Percentiles rank a stretch among this genome's conserved stretches.
Conservation (phyloP, 2,113 vertebrate genomes). For the Urocolius indicus region DNA sequence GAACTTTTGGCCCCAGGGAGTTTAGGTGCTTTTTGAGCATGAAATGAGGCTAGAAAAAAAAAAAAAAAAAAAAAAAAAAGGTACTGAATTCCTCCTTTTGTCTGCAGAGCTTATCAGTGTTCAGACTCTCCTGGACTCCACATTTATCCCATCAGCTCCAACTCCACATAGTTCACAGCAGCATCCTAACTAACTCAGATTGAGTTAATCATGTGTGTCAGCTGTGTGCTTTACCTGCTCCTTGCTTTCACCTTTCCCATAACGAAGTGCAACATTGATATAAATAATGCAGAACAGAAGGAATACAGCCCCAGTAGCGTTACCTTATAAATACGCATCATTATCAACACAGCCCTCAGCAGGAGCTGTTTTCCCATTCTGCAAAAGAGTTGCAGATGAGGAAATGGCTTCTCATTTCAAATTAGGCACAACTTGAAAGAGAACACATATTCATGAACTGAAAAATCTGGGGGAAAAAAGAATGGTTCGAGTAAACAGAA, state of each 20-base stretch:
- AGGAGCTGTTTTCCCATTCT: constrained; percentile 26
- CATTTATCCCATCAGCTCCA: background rate
- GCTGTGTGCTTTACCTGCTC: background rate
- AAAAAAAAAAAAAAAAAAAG: background rate
- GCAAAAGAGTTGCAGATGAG: constrained; percentile 14
- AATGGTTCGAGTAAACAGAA: constrained; percentile 18
- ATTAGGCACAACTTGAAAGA: constrained; percentile 30
- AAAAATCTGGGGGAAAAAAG: background rate
- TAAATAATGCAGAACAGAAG: constrained; percentile 30
- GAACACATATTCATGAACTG: constrained; percentile 15
- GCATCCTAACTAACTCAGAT: background rate
- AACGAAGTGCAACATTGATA: background rate
- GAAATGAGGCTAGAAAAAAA: background rate
- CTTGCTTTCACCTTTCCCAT: background rate
- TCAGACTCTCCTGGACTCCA: background rate
- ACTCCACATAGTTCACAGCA: background rate
- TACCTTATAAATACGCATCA: constrained; percentile 29
- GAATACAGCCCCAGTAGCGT: background rate
- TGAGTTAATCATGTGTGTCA: background rate
- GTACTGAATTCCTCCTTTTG: background rate
- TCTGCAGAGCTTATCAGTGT: background rate
- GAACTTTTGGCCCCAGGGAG: background rate
- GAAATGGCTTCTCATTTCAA: constrained; percentile 21
- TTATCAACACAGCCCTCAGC: constrained; percentile 41
- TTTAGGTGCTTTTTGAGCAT: background rate